Conservation (phyloP, 2,888 invertebrate species). For the Platycheirus albimanus region DNA sequence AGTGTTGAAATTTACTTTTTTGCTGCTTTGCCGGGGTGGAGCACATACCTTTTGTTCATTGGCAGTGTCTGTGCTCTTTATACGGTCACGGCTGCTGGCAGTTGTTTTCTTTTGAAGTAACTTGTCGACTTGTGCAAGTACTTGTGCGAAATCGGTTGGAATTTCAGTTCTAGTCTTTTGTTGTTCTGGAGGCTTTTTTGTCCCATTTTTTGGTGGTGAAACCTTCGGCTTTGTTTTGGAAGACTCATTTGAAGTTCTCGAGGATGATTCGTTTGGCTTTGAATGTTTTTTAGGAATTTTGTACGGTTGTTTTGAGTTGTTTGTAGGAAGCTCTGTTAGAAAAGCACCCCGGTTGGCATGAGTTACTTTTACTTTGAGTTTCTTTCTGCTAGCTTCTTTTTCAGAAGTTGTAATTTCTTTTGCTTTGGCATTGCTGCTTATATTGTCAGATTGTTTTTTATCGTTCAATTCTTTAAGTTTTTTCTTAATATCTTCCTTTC, state of each 20-base stretch:
- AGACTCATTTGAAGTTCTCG: neutral
- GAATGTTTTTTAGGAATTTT: conserved; percentile 47
- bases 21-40: conserved; percentile 45
- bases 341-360: conserved; percentile 85
- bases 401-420: neutral
- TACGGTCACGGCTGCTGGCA: neutral
- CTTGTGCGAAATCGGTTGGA: conserved; percentile 7
- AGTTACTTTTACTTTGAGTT: conserved; percentile 83
- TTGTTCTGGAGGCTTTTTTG: neutral
- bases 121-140: conserved; percentile 42
- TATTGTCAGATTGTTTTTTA: conserved; percentile 60
- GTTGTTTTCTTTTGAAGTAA: conserved; percentile 3
- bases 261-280: conserved; percentile 63
- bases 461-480: conserved; percentile 78
- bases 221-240: neutral
- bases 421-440: neutral
- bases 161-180: neutral
- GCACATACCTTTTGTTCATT: conserved; percentile 38
- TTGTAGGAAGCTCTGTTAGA: conserved; percentile 80
- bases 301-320: conserved; percentile 3
- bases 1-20: conserved; percentile 48
- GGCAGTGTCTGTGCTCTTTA: conserved; percentile 21
- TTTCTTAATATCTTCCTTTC: conserved; percentile 78
- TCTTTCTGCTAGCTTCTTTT: conserved; percentile 48
- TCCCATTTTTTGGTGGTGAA: neutral